phyloP scores from a whole-genome alignment of 2,797 vertebrate species.

The Psittacula echo region DNA sequence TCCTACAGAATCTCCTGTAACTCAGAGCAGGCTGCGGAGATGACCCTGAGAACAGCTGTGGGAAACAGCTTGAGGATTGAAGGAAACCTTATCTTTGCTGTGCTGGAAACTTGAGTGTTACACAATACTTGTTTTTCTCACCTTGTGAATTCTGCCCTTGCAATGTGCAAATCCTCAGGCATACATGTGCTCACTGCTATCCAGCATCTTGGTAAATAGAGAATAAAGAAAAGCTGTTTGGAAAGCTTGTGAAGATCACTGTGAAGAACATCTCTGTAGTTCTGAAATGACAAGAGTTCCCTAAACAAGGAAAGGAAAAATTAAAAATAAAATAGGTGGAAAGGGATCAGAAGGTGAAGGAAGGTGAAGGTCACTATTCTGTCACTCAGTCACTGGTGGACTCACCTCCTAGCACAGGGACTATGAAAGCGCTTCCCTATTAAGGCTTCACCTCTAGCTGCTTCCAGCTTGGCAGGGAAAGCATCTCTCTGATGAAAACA shows the following conservation, averaged over 20 bases:
- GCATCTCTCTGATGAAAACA: not conserved
- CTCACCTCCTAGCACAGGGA: not conserved
- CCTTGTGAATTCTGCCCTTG: constrained; percentile 21
- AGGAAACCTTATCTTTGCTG: constrained; percentile 8
- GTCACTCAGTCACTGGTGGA: not conserved
- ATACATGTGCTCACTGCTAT: not conserved
- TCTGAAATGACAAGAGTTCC: not conserved
- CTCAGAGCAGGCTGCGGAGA: not conserved
- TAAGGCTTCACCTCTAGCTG: constrained; percentile 4
- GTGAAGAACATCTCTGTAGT: not conserved
- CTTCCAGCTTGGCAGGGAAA: constrained; percentile 55
- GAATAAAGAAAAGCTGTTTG: not conserved
- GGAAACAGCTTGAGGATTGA: not conserved
- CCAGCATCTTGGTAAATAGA: not conserved
- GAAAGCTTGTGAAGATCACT: not conserved
- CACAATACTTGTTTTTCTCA: constrained; percentile 39
- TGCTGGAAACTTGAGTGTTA: not conserved
- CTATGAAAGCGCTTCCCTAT: not conserved
- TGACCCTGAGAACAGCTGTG: not conserved
- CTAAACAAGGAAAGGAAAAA: not conserved
- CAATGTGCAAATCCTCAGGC: not conserved
- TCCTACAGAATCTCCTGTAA: not conserved
- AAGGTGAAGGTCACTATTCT: not conserved
- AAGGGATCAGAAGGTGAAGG: not conserved
- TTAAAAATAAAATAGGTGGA: not conserved